Evolutionary conservation across 2,797 vertebrate species (phyloP).

Genomic region (Myripristis murdjan): DNA sequence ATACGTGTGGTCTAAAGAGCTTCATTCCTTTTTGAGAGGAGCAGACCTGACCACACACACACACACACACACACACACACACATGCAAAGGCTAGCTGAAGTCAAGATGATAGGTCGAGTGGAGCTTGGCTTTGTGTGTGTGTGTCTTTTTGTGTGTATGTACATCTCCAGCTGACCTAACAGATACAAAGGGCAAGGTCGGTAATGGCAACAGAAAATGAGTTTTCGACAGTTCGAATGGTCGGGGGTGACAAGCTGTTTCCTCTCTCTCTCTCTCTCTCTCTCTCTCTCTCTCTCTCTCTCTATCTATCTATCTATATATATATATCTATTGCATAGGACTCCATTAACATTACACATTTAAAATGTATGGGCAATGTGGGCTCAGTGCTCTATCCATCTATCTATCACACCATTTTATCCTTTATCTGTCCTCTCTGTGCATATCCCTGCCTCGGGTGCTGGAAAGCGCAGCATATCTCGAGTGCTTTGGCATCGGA

Average conservation of each 20-base stretch:
- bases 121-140: conserved; percentile 2
- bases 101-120: not conserved
- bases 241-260: no score
- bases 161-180: not conserved
- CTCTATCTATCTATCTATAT: no score
- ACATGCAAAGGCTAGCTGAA: not conserved
- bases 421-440: no score
- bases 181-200: not conserved
- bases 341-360: no score
- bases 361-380: no score
- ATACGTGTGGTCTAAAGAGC: not conserved
- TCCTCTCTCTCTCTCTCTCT: no score
- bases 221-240: no score
- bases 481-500: not conserved
- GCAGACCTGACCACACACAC: not conserved
- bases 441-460: not conserved
- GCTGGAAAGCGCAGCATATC: not conserved
- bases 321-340: no score
- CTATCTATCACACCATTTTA: no score
- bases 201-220: no score
- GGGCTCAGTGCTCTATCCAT: no score
- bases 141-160: conserved; percentile 2
- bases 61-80: conserved; percentile 19
- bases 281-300: no score
- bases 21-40: not conserved